Conservation (phyloP, 1,140 invertebrate genomes). For the Hyles vespertilio region DNA sequence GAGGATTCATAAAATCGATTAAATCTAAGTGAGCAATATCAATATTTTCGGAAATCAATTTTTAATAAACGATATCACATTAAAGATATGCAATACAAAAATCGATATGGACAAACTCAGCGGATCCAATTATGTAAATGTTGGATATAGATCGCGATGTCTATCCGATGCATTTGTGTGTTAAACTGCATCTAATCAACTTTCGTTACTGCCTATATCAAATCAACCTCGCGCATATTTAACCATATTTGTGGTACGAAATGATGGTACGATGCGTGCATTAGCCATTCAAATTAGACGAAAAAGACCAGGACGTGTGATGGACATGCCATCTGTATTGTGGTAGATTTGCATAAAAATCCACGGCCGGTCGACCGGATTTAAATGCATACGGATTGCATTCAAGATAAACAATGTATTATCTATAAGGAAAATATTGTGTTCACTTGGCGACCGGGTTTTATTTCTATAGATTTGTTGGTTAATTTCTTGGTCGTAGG, state of each 20-base stretch:
- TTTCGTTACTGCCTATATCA: constrained; percentile 7
- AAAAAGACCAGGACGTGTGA: constrained; percentile 55
- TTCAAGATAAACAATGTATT: constrained; percentile 1
- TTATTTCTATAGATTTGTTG: too few species aligned
- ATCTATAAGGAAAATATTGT: too few species aligned
- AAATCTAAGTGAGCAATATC: too few species aligned
- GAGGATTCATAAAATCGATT: too few species aligned
- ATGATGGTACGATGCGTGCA: constrained; percentile 41
- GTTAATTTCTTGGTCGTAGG: too few species aligned
- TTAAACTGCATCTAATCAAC: constrained; percentile 2
- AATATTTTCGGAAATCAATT: too few species aligned
- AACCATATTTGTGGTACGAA: constrained; percentile 21
- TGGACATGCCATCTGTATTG: constrained; percentile 67
- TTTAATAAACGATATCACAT: neutral
- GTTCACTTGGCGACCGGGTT: too few species aligned
- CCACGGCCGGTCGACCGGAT: constrained; percentile 33
- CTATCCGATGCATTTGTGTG: too few species aligned
- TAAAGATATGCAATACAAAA: neutral
- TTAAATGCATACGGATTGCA: constrained; percentile 40
- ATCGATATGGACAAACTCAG: too few species aligned
- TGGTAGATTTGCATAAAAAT: constrained; percentile 67
- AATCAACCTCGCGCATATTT: constrained; percentile 19
- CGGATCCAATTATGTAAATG: too few species aligned
- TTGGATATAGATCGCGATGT: too few species aligned
- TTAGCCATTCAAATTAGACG: constrained; percentile 67